phyloP scores from a whole-genome alignment of 2,888 invertebrate genomes.

The Cantharis rufa region DNA sequence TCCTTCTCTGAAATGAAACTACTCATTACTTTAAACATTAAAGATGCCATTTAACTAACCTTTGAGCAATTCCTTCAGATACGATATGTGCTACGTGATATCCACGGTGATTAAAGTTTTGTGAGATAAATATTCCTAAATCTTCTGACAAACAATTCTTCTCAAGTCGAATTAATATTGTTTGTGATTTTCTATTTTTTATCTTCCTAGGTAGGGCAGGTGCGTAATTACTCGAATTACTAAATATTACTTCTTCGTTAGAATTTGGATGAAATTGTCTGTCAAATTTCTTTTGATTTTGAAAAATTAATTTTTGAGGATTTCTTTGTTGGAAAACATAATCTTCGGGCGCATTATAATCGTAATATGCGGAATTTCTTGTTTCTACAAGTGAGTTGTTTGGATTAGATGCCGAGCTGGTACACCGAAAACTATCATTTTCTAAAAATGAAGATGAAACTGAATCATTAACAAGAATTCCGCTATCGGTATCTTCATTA shows the following conservation, averaged over 20 bases:
- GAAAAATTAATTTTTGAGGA: slow-evolving; percentile 31
- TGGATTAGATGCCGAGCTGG: slow-evolving; percentile 60
- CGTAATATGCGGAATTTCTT: slow-evolving; percentile 23
- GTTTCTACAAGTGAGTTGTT: slow-evolving; percentile 60
- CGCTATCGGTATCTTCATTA: slow-evolving; percentile 75
- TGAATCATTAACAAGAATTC: slow-evolving; percentile 75
- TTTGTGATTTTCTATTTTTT: slow-evolving; percentile 19
- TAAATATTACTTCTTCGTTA: slow-evolving; percentile 51
- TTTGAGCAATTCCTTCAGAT: slow-evolving; percentile 70
- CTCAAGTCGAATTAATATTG: slow-evolving; percentile 55
- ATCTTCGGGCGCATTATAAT: slow-evolving; percentile 50
- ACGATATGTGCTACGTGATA: slow-evolving; percentile 74
- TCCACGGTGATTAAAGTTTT: slow-evolving; percentile 65
- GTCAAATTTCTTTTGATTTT: not conserved
- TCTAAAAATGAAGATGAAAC: slow-evolving; percentile 69
- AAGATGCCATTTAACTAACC: slow-evolving; percentile 55
- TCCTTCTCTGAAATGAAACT: slow-evolving; percentile 65
- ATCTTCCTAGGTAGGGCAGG: slow-evolving; percentile 28
- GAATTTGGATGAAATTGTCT: not conserved
- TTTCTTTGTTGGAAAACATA: slow-evolving; percentile 33
- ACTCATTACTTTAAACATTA: not conserved
- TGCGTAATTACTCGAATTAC: slow-evolving; percentile 47
- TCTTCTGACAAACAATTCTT: slow-evolving; percentile 65
- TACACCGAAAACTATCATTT: slow-evolving; percentile 60
- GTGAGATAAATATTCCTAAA: slow-evolving; percentile 74